Percentiles rank a stretch among this genome's conserved stretches.
Conservation (phyloP, 2,888 invertebrate genomes). For the Napeogenes sylphis region DNA sequence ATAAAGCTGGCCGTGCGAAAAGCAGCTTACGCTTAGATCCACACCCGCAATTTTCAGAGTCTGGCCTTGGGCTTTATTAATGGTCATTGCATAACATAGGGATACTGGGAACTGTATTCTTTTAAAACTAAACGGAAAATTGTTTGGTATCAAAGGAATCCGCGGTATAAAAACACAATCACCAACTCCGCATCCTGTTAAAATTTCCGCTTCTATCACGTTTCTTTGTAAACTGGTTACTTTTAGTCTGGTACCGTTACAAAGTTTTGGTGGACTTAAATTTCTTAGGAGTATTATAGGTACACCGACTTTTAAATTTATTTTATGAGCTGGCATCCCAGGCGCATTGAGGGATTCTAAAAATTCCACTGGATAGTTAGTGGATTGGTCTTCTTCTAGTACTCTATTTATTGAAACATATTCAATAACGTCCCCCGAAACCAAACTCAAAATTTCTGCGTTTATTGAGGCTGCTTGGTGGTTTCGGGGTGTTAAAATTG, state of each 20-base stretch:
- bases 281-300: constrained; percentile 24
- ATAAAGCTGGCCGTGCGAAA: constrained; percentile 20
- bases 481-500: constrained; percentile 15
- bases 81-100: constrained; percentile 24
- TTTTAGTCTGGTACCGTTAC: constrained; percentile 20
- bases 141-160: constrained; percentile 26
- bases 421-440: constrained; percentile 36
- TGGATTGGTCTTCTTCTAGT: constrained; percentile 18
- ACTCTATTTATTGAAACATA: constrained; percentile 20
- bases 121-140: constrained; percentile 26
- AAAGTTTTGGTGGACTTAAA: constrained; percentile 25
- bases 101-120: constrained; percentile 22
- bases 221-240: constrained; percentile 15
- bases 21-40: constrained; percentile 12
- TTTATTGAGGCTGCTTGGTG: constrained; percentile 15
- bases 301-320: constrained; percentile 18
- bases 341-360: constrained; percentile 17
- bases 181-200: constrained; percentile 28
- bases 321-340: constrained; percentile 16
- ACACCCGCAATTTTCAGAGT: constrained; percentile 12
- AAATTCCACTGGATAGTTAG: constrained; percentile 22
- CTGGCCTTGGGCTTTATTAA: constrained; percentile 24
- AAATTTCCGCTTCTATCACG: constrained; percentile 28
- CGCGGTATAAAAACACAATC: constrained; percentile 28
- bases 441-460: constrained; percentile 3